Evolutionary conservation across 2,113 vertebrate species (phyloP), one percentile per base, ranked within the genome.

Genomic region (Nothoprocta pentlandii): DNA sequence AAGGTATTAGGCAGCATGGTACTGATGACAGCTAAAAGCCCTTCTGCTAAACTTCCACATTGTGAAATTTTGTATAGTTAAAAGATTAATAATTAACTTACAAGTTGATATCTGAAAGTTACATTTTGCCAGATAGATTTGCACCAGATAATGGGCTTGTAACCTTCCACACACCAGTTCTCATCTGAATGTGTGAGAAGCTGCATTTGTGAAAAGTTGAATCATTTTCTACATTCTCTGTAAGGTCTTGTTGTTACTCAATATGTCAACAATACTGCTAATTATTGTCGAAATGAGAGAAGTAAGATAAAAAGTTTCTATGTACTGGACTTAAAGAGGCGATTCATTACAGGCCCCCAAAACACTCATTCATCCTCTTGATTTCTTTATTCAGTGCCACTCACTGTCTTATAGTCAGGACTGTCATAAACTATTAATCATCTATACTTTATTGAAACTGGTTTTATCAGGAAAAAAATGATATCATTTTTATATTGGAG

Each of bases 391-490:
- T 89, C 66, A 84, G 26, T 2, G 2, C 16, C 56, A 42, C 51
- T 93, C 62, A 71, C 3, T 56, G 42, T 78, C 19, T 81, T 22
- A 66, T 30, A 54, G 53, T 20, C 82, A 36, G 17, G 87, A 68
- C 17, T 90, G 46, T 54, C 61, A 90, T 73, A 76, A 88, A 80
- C 41, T 51, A 81, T 77, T 78, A 79, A 80, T 61, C 46, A 88
- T 36, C 26, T 79, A 44, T 69, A 53, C 58, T n/a, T 89, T 70
- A 71, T 15, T 66, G 74, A 32, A 73, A 62, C 2, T 32, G 16
- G 3, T 9, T 64, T 75, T 87, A 47, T 78, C 71, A 81, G 87
- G 66, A 92, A 95, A 92, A 49, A 19, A 89, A 92, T 47, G 53
- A 70, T 34, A 19, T 59, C 82, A 17, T 78, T 80, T 84, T 95